Base-by-base conservation (phyloP, 2,888 invertebrate genomes). In the Meghimatium bilineatum region DNA sequence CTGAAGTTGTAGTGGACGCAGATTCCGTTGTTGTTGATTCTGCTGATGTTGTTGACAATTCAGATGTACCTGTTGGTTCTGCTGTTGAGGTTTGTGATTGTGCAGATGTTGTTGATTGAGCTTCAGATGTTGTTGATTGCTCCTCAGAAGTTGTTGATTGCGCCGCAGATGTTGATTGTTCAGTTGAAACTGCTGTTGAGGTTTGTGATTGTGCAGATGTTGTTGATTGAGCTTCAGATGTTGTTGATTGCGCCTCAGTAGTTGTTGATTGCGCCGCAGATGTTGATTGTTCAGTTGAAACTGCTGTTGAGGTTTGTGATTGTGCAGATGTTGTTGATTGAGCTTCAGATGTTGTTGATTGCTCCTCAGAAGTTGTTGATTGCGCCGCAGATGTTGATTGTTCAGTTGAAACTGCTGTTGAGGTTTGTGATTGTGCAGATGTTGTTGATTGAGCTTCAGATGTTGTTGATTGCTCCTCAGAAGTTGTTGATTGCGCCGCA, bases 1-100 rank as follows among this genome's bases (percentile, higher is more conserved):
- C 56, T 26, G 8, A 2, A 17, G 80, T 69, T 20, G 80, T 80
- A 32, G 80, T 29, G 5, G 44, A 0, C 0, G 29, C 26, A 14
- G 52, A 3, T 32, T 69, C 44, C 23, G 80, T 66, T 66, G 78
- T 66, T 29, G 67, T n/a, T n/a, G n/a, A n/a, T n/a, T n/a, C n/a
- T n/a, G n/a, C n/a, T n/a, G n/a, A n/a, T n/a, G n/a, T n/a, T n/a
- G n/a, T n/a, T n/a, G n/a, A n/a, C n/a, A n/a, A n/a, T n/a, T n/a
- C n/a, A n/a, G n/a, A n/a, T n/a, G n/a, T n/a, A n/a, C n/a, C n/a
- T n/a, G n/a, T n/a, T n/a, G n/a, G n/a, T n/a, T n/a, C n/a, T n/a
- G n/a, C n/a, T n/a, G n/a, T n/a, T n/a, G n/a, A n/a, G n/a, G n/a
- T n/a, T n/a, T n/a, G n/a, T n/a, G n/a, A n/a, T n/a, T n/a, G n/a